Evolutionary conservation across 64 coral and sea anemone species (phyloP), one percentile per base, ranked within the genome.

Genomic region (Cladopsammia gracilis): DNA sequence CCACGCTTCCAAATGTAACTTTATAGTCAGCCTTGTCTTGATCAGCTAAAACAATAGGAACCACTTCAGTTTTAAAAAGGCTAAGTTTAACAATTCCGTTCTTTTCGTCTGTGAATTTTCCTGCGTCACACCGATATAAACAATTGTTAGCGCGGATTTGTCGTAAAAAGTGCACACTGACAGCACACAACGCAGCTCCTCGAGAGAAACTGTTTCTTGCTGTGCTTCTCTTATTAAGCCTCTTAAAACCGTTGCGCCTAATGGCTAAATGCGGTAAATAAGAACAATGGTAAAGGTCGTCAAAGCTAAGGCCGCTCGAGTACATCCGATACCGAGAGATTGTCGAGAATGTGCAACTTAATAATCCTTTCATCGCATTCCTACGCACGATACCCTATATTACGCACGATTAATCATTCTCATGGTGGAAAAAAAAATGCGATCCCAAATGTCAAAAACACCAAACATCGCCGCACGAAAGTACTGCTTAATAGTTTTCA

Each of bases 341-440:
- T 84, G 45, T 16, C 10, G 54, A 47, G 72, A 75, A 75, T 75
- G 77, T 49, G 24, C 16, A 16, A 42, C 80, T 25, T 10, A 4
- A 34, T 49, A 68, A 84, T 47, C 60, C 18, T 84, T 84, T 84
- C 80, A 50, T 47, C 62, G 62, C 61, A 84, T 84, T 48, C 44
- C 61, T 45, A 4, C 19, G 4, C 44, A 7, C 48, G 4, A 72
- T 75, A 43, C 10, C 70, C 70, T 73, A 14, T 56, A 6, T 56
- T 10, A 56, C 53, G 53, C 7, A 56, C 53, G 53, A 56, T 34
- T 34, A 34, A 34, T 34, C 34, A 34, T 34, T 34, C 53, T 12
- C n/a, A n/a, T n/a, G n/a, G n/a, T n/a, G 24, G 10, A 68, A 25
- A 70, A 75, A 75, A 19, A n/a, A 51, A 4, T 48, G 72, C 6